Evolutionary conservation across 2,888 invertebrate genomes (phyloP).

Genomic region (Idaea aversata): DNA sequence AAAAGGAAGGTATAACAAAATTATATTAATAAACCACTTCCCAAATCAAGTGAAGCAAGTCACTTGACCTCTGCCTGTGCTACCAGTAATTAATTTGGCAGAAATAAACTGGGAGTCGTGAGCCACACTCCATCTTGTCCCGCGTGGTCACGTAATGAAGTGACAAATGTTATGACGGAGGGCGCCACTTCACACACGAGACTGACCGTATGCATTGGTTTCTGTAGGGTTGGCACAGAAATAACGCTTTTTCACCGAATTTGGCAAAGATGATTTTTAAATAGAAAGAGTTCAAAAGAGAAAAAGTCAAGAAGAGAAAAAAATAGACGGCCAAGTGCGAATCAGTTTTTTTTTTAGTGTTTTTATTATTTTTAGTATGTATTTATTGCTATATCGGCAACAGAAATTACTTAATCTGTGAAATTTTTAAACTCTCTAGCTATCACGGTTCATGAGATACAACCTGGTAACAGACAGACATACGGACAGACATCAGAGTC

Average conservation of each 20-base stretch:
- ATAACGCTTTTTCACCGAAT: neutral
- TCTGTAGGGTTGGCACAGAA: neutral
- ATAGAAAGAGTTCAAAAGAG: too few species aligned
- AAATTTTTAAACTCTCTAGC: too few species aligned
- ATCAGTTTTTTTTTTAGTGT: too few species aligned
- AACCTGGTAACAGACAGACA: too few species aligned
- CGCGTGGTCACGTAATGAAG: constrained; percentile 52
- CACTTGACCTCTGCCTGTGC: constrained; percentile 50
- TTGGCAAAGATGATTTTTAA: neutral
- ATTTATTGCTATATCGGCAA: too few species aligned
- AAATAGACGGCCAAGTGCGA: too few species aligned
- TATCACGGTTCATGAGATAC: too few species aligned
- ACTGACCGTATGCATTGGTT: neutral
- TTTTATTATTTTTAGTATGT: too few species aligned
- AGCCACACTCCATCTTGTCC: constrained; percentile 37
- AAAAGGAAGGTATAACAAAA: neutral
- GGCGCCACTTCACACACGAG: constrained; percentile 18
- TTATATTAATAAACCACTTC: neutral
- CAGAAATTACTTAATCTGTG: too few species aligned
- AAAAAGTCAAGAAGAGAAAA: too few species aligned
- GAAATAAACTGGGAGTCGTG: constrained; percentile 44
- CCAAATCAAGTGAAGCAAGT: constrained; percentile 2
- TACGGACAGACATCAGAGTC: too few species aligned
- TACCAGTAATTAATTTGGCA: constrained; percentile 53
- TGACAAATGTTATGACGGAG: constrained; percentile 61